Base-by-base conservation (phyloP, 2,888 invertebrate genomes). In the Zygogramma bicolorata region DNA sequence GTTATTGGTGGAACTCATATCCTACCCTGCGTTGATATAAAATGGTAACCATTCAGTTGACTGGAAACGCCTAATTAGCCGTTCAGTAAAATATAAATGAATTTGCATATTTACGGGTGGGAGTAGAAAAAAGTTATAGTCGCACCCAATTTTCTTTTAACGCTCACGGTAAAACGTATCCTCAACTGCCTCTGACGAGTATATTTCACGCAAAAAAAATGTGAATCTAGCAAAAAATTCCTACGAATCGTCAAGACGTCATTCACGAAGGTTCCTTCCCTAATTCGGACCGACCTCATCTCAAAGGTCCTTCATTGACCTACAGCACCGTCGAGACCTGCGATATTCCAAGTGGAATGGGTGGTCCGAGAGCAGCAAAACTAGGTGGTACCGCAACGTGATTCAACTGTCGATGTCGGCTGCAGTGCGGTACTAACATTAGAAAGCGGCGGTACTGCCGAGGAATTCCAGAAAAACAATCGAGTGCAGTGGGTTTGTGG, bases 351-450 rank as follows among this genome's bases (percentile, higher is more conserved):
- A 53, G 53, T 53, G 53, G 53, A n/a, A 53, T 53, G 53, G 27
- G 53, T 27, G 53, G 53, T 25, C 53, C 25, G 27, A 53, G 53
- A 53, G 25, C 53, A 25, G 25, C 25, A 53, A 22, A 27, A 53
- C 53, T n/a, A 53, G 53, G 53, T 53, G 27, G 53, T 53, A 53
- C 53, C 53, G 25, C 53, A 53, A 27, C 53, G 53, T 53, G 53
- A 53, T 53, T 53, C 53, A 53, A 53, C 27, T 53, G 27, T n/a
- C 53, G 53, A 53, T 53, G 25, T 25, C 25, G 25, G 25, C 25
- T 53, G 53, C 27, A 53, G 53, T 53, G 15, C 53, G 4, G 53
- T 53, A 27, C 27, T 27, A 13, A 53, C 53, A 20, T 25, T 53
- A 53, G 27, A 53, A 27, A 53, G 53, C 27, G 13, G 27, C 27